These are phyloP conservation scores for Ischnura elegans DNA, from an alignment of 2,888 invertebrate genomes.

Conservation along the genomic window DNA sequence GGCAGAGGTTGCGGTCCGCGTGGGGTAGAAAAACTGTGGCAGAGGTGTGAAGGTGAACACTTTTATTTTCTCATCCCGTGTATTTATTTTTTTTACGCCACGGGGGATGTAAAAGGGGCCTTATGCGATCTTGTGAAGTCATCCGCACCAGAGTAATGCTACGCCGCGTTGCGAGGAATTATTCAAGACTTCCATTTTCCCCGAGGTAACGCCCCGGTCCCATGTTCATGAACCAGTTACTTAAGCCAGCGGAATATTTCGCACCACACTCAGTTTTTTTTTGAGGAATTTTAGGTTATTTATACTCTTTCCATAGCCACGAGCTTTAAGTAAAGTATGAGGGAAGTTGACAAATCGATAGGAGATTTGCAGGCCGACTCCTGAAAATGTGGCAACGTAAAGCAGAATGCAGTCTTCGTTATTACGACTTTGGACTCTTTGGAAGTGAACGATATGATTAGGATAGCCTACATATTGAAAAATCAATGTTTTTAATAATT, in stretches of 20 bases:
- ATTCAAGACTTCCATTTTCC: not conserved
- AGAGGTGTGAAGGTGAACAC: not conserved
- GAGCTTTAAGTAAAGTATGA: not conserved
- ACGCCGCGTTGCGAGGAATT: not conserved
- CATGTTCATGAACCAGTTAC: slow-evolving; percentile 15
- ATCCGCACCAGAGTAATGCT: not conserved
- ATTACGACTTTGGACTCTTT: too few relatives aligned
- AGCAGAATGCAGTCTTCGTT: too few relatives aligned
- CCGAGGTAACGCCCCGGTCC: not conserved
- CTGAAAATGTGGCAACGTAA: too few relatives aligned
- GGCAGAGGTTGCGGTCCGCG: not conserved
- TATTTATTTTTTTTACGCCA: not conserved
- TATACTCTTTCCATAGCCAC: not conserved
- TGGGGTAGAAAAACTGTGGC: not conserved
- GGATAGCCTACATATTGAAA: too few relatives aligned
- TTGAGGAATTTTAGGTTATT: not conserved
- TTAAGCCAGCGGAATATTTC: not conserved
- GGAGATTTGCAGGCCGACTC: not conserved
- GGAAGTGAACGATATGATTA: too few relatives aligned
- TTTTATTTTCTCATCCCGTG: not conserved
- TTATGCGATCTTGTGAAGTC: slow-evolving; percentile 22
- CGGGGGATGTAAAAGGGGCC: not conserved
- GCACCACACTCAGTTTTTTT: not conserved
- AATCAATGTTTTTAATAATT: too few relatives aligned
- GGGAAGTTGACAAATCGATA: too few relatives aligned